phyloP scores from a whole-genome alignment of 2,888 invertebrate species.

The Chymomyza procnemis region DNA sequence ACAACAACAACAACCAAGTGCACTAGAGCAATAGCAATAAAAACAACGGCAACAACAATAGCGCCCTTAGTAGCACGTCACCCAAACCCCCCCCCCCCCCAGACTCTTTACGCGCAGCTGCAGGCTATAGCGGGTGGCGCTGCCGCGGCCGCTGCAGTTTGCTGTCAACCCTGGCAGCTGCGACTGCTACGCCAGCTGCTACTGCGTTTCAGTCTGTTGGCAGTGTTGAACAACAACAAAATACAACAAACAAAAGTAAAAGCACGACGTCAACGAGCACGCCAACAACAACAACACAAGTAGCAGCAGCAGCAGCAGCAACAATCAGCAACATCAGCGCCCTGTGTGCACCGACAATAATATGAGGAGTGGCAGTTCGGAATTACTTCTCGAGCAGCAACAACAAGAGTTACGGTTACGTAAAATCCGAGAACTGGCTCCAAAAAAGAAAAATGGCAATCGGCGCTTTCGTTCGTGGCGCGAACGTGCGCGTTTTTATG shows the following conservation, averaged over 20 bases:
- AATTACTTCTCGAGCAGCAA: constrained; percentile 87
- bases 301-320: constrained; percentile 55
- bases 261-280: constrained; percentile 22
- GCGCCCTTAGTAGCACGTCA: constrained; percentile 8
- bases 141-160: not conserved
- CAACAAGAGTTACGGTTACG: constrained; percentile 84
- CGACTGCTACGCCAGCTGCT: constrained; percentile 36
- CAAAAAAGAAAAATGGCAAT: constrained; percentile 80
- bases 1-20: constrained; percentile 26
- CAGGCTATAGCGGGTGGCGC: constrained; percentile 14
- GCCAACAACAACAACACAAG: constrained; percentile 29
- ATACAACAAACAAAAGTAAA: constrained; percentile 30
- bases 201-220: constrained; percentile 41
- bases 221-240: constrained; percentile 28
- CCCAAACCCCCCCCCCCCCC: constrained; percentile 18
- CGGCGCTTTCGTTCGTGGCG: constrained; percentile 81
- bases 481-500: constrained; percentile 85
- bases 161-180: constrained; percentile 22
- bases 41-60: constrained; percentile 18
- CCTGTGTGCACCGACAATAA: constrained; percentile 79
- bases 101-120: not conserved
- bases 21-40: constrained; percentile 15
- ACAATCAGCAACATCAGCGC: constrained; percentile 70
- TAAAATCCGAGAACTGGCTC: constrained; percentile 82
- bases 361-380: constrained; percentile 89